These are phyloP conservation scores for Coelopa pilipes DNA, from an alignment of 2,888 invertebrate genomes.

Conservation along the genomic window DNA sequence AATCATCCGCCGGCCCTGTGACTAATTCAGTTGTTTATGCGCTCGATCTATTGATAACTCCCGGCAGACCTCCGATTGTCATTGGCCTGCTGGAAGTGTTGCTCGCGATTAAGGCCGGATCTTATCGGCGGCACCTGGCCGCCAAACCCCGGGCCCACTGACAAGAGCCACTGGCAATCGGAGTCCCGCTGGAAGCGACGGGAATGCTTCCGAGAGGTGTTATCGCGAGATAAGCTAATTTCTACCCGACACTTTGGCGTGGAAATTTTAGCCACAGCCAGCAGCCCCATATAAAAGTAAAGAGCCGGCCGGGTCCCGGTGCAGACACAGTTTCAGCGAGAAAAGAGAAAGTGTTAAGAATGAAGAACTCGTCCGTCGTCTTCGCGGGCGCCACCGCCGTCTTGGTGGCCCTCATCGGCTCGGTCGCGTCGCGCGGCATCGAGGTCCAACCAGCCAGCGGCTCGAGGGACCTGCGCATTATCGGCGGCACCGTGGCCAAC, in stretches of 20 bases:
- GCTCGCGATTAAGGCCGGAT: background rate
- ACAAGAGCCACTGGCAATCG: background rate
- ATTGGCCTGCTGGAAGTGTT: background rate
- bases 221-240: too few species aligned
- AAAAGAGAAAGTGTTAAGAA: background rate
- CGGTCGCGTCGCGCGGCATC: too few species aligned
- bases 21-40: background rate
- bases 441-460: background rate
- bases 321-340: background rate
- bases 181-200: background rate
- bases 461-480: constrained; percentile 49
- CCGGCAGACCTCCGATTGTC: background rate
- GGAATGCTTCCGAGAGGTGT: background rate
- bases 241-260: too few species aligned
- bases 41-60: background rate
- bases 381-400: background rate
- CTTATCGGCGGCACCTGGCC: background rate
- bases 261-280: background rate
- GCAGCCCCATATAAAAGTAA: constrained; percentile 23
- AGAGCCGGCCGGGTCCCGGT: background rate
- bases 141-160: background rate
- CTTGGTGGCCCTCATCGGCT: too few species aligned
- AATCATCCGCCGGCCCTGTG: background rate
- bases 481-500: constrained; percentile 53
- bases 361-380: background rate